Evolutionary conservation across 2,888 invertebrate genomes (phyloP).

Genomic region (Parapristionchus giblindavisi): DNA sequence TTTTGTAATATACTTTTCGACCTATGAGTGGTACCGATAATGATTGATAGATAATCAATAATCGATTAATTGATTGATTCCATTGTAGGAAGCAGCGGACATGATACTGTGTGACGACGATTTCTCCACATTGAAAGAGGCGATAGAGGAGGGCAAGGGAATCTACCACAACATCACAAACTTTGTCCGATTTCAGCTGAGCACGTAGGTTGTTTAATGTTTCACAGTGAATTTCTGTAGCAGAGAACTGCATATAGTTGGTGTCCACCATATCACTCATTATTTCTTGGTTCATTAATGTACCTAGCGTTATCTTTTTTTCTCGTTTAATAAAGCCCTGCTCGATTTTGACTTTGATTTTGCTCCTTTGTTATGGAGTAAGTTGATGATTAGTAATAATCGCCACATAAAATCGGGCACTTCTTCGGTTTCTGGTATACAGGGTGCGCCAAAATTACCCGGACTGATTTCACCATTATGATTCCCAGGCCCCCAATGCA

Average conservation of each 20-base stretch:
- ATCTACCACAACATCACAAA: constrained; percentile 99
- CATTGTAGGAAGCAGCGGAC: constrained; percentile 86
- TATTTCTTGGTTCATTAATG: no score
- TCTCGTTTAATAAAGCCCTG: not conserved
- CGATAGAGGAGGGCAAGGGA: constrained; percentile 89
- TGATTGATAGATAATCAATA: not conserved
- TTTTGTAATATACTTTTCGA: no score
- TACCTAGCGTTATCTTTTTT: not conserved
- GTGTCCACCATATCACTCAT: no score
- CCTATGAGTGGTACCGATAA: not conserved
- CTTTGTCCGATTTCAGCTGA: constrained; percentile 96
- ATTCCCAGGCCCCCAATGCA: no score
- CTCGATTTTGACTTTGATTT: not conserved
- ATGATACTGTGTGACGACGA: constrained; percentile 99
- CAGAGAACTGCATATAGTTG: no score
- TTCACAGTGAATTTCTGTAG: not conserved
- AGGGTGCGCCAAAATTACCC: no score
- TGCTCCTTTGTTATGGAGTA: no score
- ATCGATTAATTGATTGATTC: not conserved
- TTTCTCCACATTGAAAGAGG: constrained; percentile 92
- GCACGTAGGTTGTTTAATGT: constrained; percentile 77
- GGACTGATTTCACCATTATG: no score
- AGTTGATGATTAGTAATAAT: no score
- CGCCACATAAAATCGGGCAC: no score
- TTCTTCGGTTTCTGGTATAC: no score